Conservation (phyloP, 2,113 vertebrate species). For the zebrafish (Danio rerio) region DNA sequence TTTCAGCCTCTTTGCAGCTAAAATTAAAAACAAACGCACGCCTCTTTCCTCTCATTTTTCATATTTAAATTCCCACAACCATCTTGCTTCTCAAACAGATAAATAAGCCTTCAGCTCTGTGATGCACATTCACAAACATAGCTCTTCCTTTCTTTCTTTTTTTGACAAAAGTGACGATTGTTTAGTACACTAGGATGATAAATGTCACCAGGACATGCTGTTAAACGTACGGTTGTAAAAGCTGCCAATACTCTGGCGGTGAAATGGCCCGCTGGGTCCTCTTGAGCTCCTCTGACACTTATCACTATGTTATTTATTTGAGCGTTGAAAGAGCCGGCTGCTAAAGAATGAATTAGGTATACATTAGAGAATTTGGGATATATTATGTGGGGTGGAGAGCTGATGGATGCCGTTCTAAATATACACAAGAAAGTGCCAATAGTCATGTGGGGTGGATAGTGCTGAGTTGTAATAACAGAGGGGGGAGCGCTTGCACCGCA, state of each 20-base stretch:
- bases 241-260: slow-evolving; percentile 63
- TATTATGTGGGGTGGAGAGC: slow-evolving; percentile 57
- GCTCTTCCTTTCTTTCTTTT: slow-evolving; percentile 48
- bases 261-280: slow-evolving; percentile 56
- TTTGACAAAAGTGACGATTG: slow-evolving; percentile 68
- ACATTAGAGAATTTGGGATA: slow-evolving; percentile 62
- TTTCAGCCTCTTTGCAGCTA: not conserved
- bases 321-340: slow-evolving; percentile 41
- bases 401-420: slow-evolving; percentile 77
- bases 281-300: slow-evolving; percentile 66
- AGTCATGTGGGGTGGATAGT: slow-evolving; percentile 67
- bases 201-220: slow-evolving; percentile 68
- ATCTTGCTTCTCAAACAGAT: slow-evolving; percentile 39
- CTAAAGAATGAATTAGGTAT: slow-evolving; percentile 58
- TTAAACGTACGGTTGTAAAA: slow-evolving; percentile 67
- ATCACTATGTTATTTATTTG: slow-evolving; percentile 75
- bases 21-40: not conserved
- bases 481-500: slow-evolving; percentile 14
- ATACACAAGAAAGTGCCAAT: slow-evolving; percentile 73
- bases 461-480: slow-evolving; percentile 73
- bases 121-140: slow-evolving; percentile 56
- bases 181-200: slow-evolving; percentile 71
- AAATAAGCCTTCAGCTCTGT: slow-evolving; percentile 58
- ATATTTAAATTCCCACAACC: not conserved
- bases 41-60: not conserved